Evolutionary conservation across 92 coral and sea anemone species (phyloP).

Genomic region (Ricordea florida): DNA sequence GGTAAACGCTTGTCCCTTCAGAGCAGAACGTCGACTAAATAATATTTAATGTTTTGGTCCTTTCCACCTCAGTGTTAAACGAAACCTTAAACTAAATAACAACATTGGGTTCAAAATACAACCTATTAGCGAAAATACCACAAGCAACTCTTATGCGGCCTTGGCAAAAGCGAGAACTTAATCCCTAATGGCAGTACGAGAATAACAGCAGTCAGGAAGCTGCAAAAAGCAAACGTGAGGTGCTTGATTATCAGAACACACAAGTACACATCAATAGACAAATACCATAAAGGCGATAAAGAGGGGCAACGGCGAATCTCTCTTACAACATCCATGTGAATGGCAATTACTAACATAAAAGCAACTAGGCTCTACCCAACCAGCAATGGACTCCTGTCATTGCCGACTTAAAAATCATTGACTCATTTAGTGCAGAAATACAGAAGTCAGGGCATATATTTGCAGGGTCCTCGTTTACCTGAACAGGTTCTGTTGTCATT

Average conservation of each 20-base stretch:
- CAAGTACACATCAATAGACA: slow-evolving; percentile 48
- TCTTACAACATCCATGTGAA: background rate
- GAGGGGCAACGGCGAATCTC: slow-evolving; percentile 44
- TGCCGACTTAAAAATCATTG: too few species aligned
- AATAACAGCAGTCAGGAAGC: slow-evolving; percentile 36
- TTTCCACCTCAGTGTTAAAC: slow-evolving; percentile 33
- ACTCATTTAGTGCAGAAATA: too few species aligned
- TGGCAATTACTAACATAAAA: background rate
- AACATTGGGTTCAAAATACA: slow-evolving; percentile 36
- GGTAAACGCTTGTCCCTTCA: slow-evolving; percentile 46
- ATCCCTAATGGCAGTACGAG: slow-evolving; percentile 50
- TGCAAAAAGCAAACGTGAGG: slow-evolving; percentile 24
- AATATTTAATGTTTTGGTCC: slow-evolving; percentile 11
- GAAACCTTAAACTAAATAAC: slow-evolving; percentile 4
- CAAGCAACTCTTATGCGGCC: background rate
- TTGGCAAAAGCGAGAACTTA: slow-evolving; percentile 12
- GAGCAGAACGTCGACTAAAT: slow-evolving; percentile 18
- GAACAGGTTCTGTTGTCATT: slow-evolving; percentile 12
- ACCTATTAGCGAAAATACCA: slow-evolving; percentile 42
- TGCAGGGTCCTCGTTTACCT: too few species aligned
- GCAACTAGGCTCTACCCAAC: too few species aligned
- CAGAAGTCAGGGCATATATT: too few species aligned
- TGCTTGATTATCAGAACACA: slow-evolving; percentile 39
- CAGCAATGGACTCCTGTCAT: too few species aligned
- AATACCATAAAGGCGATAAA: slow-evolving; percentile 39